Evolutionary conservation across 2,797 vertebrate genomes (phyloP).

Genomic region (Sternarchorhynchus goeldii): DNA sequence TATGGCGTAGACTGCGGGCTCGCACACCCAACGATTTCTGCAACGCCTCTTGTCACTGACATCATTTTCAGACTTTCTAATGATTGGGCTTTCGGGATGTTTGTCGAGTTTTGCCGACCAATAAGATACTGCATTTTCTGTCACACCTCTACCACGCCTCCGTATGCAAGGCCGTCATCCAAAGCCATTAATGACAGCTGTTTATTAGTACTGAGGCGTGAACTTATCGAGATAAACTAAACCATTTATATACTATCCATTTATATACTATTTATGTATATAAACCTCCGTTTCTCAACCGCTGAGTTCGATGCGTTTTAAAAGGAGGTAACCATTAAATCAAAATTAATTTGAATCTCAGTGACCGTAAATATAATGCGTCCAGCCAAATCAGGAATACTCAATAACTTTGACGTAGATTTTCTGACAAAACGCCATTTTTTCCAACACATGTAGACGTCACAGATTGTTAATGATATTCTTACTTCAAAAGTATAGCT

Average conservation of each 20-base stretch:
- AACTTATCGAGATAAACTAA: slow-evolving; percentile 25
- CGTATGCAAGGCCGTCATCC: slow-evolving; percentile 50
- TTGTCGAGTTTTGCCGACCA: slow-evolving; percentile 62
- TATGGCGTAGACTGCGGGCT: neutral
- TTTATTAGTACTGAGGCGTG: slow-evolving; percentile 43
- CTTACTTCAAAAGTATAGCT: neutral
- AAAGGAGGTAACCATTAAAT: neutral
- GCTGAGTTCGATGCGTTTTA: neutral
- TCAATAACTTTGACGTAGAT: neutral
- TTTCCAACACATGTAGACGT: slow-evolving; percentile 1
- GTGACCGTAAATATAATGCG: too few species aligned
- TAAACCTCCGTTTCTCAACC: neutral
- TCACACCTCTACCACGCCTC: slow-evolving; percentile 78
- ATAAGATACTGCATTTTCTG: slow-evolving; percentile 56
- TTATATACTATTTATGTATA: slow-evolving; percentile 30
- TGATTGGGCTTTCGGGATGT: slow-evolving; percentile 62
- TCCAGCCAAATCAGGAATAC: too few species aligned
- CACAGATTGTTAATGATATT: neutral
- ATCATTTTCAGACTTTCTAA: slow-evolving; percentile 23
- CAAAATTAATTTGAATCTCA: too few species aligned
- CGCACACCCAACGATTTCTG: slow-evolving; percentile 1
- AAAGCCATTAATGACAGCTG: slow-evolving; percentile 48
- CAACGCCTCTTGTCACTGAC: slow-evolving; percentile 35
- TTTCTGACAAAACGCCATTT: neutral
- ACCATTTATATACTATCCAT: neutral